These are phyloP conservation scores for Orchesella cincta DNA, from an alignment of 1,140 invertebrate species.

Conservation along the genomic window DNA sequence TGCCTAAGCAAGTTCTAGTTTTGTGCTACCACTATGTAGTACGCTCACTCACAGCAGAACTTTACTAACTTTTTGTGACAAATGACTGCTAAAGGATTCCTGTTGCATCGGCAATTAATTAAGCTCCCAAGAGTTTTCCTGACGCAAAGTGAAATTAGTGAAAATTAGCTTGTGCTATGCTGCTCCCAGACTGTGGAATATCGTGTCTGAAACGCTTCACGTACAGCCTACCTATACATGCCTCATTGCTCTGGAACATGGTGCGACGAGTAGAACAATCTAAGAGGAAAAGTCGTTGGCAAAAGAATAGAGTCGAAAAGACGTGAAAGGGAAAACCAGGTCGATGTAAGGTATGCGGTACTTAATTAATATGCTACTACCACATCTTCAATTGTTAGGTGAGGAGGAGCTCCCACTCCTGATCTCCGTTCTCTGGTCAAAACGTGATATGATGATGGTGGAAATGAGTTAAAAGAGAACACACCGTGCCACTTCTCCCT, in stretches of 20 bases:
- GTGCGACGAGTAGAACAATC: too few species aligned
- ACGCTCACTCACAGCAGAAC: too few species aligned
- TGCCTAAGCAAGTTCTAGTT: neutral
- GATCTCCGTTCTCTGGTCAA: neutral
- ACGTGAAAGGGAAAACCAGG: constrained; percentile 4
- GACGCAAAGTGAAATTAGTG: constrained; percentile 18
- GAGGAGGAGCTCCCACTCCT: neutral
- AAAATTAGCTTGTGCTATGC: constrained; percentile 1
- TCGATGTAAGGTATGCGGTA: neutral
- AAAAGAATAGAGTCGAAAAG: neutral
- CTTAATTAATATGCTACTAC: constrained; percentile 19
- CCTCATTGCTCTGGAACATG: too few species aligned
- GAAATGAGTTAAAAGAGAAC: neutral
- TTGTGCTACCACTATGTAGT: neutral
- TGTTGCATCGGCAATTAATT: constrained; percentile 21
- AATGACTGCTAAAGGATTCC: constrained; percentile 18
- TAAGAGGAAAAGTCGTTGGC: too few species aligned
- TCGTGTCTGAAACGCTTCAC: too few species aligned
- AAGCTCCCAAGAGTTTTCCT: constrained; percentile 19
- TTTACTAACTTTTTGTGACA: constrained; percentile 2
- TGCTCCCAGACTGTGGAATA: neutral
- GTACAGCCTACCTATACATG: too few species aligned
- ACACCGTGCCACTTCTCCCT: neutral
- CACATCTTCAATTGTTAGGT: constrained; percentile 21
- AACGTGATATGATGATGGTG: neutral